Conservation (phyloP, 64 coral and sea anemone genomes). For the Pachyseris speciosa region DNA sequence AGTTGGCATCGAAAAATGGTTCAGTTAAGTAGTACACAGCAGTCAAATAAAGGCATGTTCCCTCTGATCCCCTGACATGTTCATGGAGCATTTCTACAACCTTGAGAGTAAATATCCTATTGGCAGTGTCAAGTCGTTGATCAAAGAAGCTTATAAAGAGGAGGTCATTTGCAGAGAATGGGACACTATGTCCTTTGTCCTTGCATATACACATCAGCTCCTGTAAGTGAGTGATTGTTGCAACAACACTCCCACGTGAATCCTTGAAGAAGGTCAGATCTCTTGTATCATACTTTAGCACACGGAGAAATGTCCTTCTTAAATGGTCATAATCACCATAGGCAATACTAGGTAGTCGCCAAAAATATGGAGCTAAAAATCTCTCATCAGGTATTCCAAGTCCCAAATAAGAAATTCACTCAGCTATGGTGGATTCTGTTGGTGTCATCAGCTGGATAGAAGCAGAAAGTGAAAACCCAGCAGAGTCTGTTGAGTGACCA, state of each 20-base stretch:
- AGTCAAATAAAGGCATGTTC: constrained; percentile 28
- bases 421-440: constrained; percentile 18
- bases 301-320: constrained; percentile 61
- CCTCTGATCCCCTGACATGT: constrained; percentile 20
- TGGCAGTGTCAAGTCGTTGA: constrained; percentile 41
- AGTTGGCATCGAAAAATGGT: constrained; percentile 40
- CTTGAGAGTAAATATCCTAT: constrained; percentile 40
- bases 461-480: constrained; percentile 42
- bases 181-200: too few species aligned
- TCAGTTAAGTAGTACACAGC: constrained; percentile 20
- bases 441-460: constrained; percentile 50
- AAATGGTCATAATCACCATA: constrained; percentile 62
- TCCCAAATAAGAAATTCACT: constrained; percentile 55
- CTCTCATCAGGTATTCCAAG: constrained; percentile 34
- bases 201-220: too few species aligned
- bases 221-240: too few species aligned
- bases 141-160: constrained; percentile 59
- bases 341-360: constrained; percentile 50
- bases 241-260: too few species aligned
- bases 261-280: constrained; percentile 64
- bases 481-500: constrained; percentile 52
- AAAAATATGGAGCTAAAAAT: constrained; percentile 71
- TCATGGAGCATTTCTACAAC: constrained; percentile 49
- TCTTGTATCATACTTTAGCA: constrained; percentile 60
- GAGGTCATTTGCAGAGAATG: too few species aligned